These are phyloP conservation scores for Atta colombica DNA, from an alignment of 1,140 invertebrate genomes.

Conservation along the genomic window DNA sequence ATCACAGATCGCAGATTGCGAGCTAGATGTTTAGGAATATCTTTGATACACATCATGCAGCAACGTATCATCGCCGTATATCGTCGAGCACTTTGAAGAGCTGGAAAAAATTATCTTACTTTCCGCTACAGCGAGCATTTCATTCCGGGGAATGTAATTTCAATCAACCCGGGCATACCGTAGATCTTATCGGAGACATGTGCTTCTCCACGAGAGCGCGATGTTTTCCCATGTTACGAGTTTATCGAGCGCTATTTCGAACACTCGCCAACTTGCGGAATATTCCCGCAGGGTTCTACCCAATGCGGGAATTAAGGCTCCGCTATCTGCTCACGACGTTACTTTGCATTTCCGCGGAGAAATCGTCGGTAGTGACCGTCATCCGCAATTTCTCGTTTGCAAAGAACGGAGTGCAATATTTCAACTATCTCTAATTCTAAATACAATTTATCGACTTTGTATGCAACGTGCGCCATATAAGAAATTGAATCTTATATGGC, in stretches of 20 bases:
- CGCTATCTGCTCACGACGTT: conserved; percentile 73
- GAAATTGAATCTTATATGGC: neutral
- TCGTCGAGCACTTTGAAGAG: conserved; percentile 21
- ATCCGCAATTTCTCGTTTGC: conserved; percentile 11
- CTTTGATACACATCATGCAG: neutral
- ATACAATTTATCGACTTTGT: conserved; percentile 3
- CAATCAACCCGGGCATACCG: conserved; percentile 38
- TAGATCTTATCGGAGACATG: conserved; percentile 47
- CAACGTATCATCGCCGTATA: neutral
- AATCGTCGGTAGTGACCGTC: conserved; percentile 22
- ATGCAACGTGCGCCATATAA: neutral
- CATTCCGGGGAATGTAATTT: conserved; percentile 41
- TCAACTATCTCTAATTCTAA: neutral
- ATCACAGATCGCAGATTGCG: neutral
- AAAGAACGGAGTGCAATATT: neutral
- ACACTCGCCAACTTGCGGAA: conserved; percentile 11
- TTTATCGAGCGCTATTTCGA: conserved; percentile 20
- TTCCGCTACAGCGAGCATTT: conserved; percentile 38
- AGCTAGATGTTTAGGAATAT: neutral
- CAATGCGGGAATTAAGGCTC: conserved; percentile 32
- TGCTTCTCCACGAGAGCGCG: conserved; percentile 19
- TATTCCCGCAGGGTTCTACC: conserved; percentile 31
- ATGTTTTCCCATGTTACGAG: conserved; percentile 43
- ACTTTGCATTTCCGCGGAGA: conserved; percentile 64
- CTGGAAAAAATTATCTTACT: conserved; percentile 30